Base-by-base conservation (phyloP, 2,888 invertebrate species). In the Lochmaea crataegi region DNA sequence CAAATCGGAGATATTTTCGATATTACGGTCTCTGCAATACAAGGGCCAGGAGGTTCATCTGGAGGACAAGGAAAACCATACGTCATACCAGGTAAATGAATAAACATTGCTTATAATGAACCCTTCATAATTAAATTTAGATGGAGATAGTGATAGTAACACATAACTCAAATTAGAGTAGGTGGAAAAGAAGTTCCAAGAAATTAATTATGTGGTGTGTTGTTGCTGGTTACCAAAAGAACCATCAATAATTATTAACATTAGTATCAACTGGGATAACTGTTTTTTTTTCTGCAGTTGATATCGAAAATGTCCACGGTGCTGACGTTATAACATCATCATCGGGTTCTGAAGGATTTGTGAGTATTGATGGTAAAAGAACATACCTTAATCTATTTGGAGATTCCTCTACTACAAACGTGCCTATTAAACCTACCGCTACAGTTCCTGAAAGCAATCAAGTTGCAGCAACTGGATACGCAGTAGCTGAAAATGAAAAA, bases 331-430 rank as follows among this genome's bases (percentile, higher is more conserved):
- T 96, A 68, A 91, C 95, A 2, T 93, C 94, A 0, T 91, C 94
- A 3, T 91, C 93, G 7, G 94, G 94, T 18, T 92, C 93, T 63
- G 93, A 96, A 82, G 94, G 95, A 38, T 96, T 95, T 86, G 96
- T 96, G 16, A 96, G 95, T 32, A 96, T 96, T 72, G 96, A 96
- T 84, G 96, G 96, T 51, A 95, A 96, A 87, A 89, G 95, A 81
- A 96, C 96, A 0, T 96, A 96, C 84, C 90, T 96, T 80, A 95
- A 95, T 87, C 88, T 96, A 57, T 94, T 96, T 84, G 94, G 94
- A 75, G 92, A 91, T 11, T 77, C 74, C 5, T 85, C 84, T 85
- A 84, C 53, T 12, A 45, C 53, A 7, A 48, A 41, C 16, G 0
- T 86, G 0, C 84, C 77, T 7, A 80, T 84, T 42, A 82, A 83